phyloP scores from a whole-genome alignment of 2,113 vertebrate genomes.

The Pachypanchax playfairii region DNA sequence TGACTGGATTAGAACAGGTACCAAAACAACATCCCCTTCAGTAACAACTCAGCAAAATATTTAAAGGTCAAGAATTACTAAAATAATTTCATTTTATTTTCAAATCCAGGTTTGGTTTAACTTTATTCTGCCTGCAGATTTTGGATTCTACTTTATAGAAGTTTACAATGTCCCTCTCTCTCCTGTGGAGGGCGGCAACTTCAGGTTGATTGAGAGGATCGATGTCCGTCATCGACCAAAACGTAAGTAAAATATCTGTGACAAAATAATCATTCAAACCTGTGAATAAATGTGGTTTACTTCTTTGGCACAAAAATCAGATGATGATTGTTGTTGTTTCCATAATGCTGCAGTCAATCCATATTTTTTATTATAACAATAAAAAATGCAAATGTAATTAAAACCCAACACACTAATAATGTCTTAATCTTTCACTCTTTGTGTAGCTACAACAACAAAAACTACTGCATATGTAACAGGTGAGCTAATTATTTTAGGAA shows the following conservation, averaged over 20 bases:
- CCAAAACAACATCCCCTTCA: too few species aligned
- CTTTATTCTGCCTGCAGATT: neutral
- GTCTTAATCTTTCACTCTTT: neutral
- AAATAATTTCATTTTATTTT: constrained; percentile 15
- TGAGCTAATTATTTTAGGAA: neutral
- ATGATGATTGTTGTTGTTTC: neutral
- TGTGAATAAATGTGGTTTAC: neutral
- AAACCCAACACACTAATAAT: neutral
- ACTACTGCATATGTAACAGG: neutral
- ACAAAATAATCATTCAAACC: too few species aligned
- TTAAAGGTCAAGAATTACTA: neutral
- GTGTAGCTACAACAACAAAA: neutral
- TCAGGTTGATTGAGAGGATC: accelerated
- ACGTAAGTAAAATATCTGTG: neutral
- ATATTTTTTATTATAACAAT: neutral
- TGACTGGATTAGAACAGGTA: constrained; percentile 45
- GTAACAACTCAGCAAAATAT: too few species aligned
- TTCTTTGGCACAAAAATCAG: neutral
- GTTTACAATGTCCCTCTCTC: constrained; percentile 43
- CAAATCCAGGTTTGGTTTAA: constrained; percentile 75
- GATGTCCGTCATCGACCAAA: accelerated
- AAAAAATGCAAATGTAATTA: too few species aligned
- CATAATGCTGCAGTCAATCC: neutral
- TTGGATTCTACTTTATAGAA: accelerated
- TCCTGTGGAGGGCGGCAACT: accelerated